These are phyloP conservation scores for Chrysocyon brachyurus DNA, from an alignment of 2,797 vertebrate species.

Conservation along the genomic window DNA sequence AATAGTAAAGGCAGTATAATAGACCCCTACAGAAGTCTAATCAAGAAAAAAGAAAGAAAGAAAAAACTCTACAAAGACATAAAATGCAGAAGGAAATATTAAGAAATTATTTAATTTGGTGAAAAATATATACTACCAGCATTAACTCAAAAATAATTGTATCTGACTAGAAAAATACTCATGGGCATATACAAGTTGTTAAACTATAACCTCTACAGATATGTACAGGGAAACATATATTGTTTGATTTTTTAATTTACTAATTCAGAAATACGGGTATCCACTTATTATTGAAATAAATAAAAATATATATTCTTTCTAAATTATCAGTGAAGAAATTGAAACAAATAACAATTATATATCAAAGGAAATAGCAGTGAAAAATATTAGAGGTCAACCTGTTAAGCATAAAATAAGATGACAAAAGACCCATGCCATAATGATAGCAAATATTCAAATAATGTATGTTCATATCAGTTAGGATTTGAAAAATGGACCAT, in stretches of 20 bases:
- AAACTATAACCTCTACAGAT: neutral
- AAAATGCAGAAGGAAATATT: neutral
- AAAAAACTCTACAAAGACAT: neutral
- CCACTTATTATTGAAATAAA: neutral
- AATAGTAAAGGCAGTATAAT: neutral
- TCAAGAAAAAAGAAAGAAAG: neutral
- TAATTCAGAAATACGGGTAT: neutral
- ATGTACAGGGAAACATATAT: neutral
- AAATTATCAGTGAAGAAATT: neutral
- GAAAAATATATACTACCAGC: neutral
- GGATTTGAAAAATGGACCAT: neutral
- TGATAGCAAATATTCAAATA: neutral
- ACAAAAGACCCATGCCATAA: neutral
- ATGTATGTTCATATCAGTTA: neutral
- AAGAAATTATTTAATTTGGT: neutral
- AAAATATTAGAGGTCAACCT: neutral
- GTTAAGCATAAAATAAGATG: neutral
- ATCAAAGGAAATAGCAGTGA: neutral
- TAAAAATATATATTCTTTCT: neutral
- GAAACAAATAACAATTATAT: neutral
- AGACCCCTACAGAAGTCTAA: neutral
- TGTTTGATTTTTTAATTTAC: neutral
- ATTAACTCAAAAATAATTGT: conserved; percentile 6
- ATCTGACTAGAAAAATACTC: neutral
- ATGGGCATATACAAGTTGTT: neutral